These are phyloP conservation scores for Drosophila trapezifrons DNA, from an alignment of 1,140 invertebrate species.

Conservation along the genomic window DNA sequence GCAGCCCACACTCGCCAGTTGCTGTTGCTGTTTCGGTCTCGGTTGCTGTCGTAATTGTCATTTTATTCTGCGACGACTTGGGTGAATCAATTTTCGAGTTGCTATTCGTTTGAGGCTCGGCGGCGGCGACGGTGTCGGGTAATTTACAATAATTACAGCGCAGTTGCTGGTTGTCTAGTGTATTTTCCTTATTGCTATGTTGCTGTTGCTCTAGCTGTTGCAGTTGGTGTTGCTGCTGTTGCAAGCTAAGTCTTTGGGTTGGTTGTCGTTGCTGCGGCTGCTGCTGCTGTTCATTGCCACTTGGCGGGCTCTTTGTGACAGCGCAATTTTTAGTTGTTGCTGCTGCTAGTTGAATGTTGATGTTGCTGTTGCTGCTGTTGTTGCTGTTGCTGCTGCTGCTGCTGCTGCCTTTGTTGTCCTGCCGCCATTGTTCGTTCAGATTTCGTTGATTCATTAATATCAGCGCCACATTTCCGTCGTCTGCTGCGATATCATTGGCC, in stretches of 20 bases:
- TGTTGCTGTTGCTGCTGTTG: no score
- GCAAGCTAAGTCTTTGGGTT: slow-evolving; percentile 84
- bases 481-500: slow-evolving; percentile 60
- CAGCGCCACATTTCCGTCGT: slow-evolving; percentile 78
- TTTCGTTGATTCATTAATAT: slow-evolving; percentile 83
- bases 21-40: slow-evolving; percentile 48
- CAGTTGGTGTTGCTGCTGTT: slow-evolving; percentile 54
- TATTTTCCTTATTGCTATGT: slow-evolving; percentile 81
- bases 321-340: slow-evolving; percentile 75
- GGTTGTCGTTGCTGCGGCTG: slow-evolving; percentile 63
- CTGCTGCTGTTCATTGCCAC: slow-evolving; percentile 74
- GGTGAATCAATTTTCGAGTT: slow-evolving; percentile 77
- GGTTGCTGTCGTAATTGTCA: slow-evolving; percentile 79
- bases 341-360: slow-evolving; percentile 40
- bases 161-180: slow-evolving; percentile 70
- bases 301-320: slow-evolving; percentile 74
- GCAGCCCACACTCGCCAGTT: slow-evolving; percentile 34
- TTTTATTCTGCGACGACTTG: slow-evolving; percentile 80
- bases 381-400: slow-evolving; percentile 49
- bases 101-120: slow-evolving; percentile 75
- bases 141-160: slow-evolving; percentile 83
- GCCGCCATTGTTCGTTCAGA: slow-evolving; percentile 78
- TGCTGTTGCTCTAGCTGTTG: slow-evolving; percentile 55
- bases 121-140: slow-evolving; percentile 62
- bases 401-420: slow-evolving; percentile 77